phyloP scores from a whole-genome alignment of 2,113 vertebrate genomes.

The Siphamia tubifer region DNA sequence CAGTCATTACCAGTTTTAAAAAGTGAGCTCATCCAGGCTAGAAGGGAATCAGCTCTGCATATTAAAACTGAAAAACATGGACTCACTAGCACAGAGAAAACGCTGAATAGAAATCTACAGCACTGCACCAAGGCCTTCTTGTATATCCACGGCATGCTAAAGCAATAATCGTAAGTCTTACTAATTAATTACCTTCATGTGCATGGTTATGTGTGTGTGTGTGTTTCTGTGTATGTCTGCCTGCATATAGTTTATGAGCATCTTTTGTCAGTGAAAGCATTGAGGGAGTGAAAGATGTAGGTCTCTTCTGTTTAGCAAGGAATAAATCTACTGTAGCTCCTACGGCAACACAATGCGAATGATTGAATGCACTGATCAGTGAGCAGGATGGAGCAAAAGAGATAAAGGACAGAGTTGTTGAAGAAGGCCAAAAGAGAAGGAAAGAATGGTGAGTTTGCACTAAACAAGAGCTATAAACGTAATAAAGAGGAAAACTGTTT shows the following conservation, averaged over 20 bases:
- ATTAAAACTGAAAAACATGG: background rate
- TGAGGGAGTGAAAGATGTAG: slow-evolving; percentile 30
- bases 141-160: slow-evolving; percentile 6
- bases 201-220: too few relatives aligned
- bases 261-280: slow-evolving; percentile 37
- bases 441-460: background rate
- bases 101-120: slow-evolving; percentile 14
- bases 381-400: background rate
- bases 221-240: background rate
- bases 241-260: slow-evolving; percentile 21
- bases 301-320: background rate
- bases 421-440: background rate
- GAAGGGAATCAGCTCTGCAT: slow-evolving; percentile 36
- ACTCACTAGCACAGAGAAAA: background rate
- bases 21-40: slow-evolving; percentile 20
- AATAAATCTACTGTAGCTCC: slow-evolving; percentile 38
- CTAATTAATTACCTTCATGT: slow-evolving; percentile 43
- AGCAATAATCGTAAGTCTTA: slow-evolving; percentile 34
- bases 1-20: slow-evolving; percentile 32
- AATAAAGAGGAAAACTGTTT: background rate
- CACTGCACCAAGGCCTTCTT: background rate
- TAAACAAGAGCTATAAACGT: background rate
- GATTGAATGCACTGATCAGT: slow-evolving; percentile 18
- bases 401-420: background rate
- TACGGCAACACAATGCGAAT: slow-evolving; percentile 21